Evolutionary conservation across 2,888 invertebrate species (phyloP), one percentile per base, ranked within the genome.

Genomic region (Cryptophagus acutangulus): DNA sequence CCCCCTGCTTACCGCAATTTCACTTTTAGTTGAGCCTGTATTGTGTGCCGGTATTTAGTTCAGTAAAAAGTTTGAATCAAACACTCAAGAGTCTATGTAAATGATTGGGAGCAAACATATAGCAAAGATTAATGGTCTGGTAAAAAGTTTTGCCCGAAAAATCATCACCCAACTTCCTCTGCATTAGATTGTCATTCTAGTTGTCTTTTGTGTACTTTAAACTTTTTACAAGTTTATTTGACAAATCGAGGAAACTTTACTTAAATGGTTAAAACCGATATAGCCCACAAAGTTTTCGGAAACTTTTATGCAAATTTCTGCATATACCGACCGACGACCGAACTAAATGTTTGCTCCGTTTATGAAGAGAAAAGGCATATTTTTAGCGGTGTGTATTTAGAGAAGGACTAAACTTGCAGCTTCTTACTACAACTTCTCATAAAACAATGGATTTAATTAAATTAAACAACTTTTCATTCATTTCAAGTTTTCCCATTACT

Each of bases 1-100:
- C 43, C 35, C 30, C 39, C 42, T 37, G n/a, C 41, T 38, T 38
- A 39, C 45, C 36, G 37, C 43, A 41, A 41, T 43, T 46, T 43
- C 38, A 41, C 34, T 41, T 46, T 46, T 38, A n/a, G n/a, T n/a
- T n/a, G n/a, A n/a, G 26, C 41, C 26, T 30, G 34, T 16, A 31
- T 31, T 31, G 31, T 31, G 16, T 13, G n/a, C 3, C 10, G 12
- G 31, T 31, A 16, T 25, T 36, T 38, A 29, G 37, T 39, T 38
- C 30, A 35, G 40, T 34, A 41, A 33, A 40, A 40, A 40, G 16
- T 17, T 20, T 34, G 31, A 28, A 26, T 18, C 31, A 25, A 13
- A 29, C 39, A 28, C 25, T 36, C 36, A 39, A 36, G 26, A 36
- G 39, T 35, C 18, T 40, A 35, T 41, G 38, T 38, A 33, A 43